Conservation (phyloP, 2,797 vertebrate species). For the Sebastes umbrosus region DNA sequence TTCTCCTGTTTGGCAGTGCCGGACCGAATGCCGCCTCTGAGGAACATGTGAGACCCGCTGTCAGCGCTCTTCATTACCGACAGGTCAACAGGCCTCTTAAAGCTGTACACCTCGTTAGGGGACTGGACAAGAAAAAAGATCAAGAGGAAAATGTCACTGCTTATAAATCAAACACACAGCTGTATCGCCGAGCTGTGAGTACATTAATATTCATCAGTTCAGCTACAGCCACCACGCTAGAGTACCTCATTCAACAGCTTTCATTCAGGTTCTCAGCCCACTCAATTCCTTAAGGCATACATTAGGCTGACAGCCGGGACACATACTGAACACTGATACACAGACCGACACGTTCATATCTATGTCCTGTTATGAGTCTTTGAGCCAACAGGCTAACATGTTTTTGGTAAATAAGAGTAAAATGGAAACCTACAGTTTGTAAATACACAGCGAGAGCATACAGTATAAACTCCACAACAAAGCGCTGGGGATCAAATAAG, state of each 20-base stretch:
- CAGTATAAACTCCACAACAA: background rate
- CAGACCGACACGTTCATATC: background rate
- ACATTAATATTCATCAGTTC: background rate
- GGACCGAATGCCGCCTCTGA: constrained; percentile 79
- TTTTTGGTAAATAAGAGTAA: background rate
- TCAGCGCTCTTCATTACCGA: constrained; percentile 67
- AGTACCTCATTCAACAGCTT: background rate
- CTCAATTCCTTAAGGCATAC: background rate
- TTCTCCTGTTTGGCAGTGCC: constrained; percentile 84
- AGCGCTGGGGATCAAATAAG: background rate
- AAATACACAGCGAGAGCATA: background rate
- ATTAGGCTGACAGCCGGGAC: background rate
- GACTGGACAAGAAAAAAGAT: constrained; percentile 81
- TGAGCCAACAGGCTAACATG: background rate
- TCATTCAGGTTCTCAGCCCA: background rate
- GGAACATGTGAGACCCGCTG: constrained; percentile 67
- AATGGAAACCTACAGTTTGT: background rate
- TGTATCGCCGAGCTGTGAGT: background rate
- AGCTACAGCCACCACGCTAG: background rate
- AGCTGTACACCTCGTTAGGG: constrained; percentile 93
- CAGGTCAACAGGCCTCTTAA: constrained; percentile 84
- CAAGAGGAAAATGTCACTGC: background rate
- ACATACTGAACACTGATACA: background rate
- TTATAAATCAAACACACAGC: background rate
- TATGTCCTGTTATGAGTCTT: background rate